Evolutionary conservation across 2,797 vertebrate genomes (phyloP).

Genomic region (Labeo calbasu): DNA sequence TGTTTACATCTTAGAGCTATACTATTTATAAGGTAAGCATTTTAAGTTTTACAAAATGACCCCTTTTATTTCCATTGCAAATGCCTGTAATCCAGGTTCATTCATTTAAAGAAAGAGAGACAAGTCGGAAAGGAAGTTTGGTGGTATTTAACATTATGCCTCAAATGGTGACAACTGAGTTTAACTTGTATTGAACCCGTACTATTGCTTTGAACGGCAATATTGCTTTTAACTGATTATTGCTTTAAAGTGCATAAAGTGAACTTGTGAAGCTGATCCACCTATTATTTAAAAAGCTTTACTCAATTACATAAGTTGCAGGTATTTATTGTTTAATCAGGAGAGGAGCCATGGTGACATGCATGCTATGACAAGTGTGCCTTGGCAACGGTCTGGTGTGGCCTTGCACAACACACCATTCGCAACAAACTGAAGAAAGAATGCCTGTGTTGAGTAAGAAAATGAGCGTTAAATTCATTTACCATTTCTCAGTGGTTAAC

Average conservation of each 20-base stretch:
- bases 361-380: slow-evolving; percentile 70
- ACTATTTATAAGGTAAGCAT: too few relatives aligned
- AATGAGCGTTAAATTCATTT: background rate
- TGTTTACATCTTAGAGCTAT: too few relatives aligned
- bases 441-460: slow-evolving; percentile 17
- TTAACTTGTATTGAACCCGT: background rate
- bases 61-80: background rate
- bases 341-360: slow-evolving; percentile 72
- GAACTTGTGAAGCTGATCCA: slow-evolving; percentile 58
- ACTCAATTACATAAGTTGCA: slow-evolving; percentile 69
- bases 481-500: background rate
- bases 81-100: background rate
- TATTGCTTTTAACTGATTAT: slow-evolving; percentile 24
- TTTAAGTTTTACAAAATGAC: too few relatives aligned
- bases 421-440: slow-evolving; percentile 37
- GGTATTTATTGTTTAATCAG: slow-evolving; percentile 75
- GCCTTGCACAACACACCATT: slow-evolving; percentile 56
- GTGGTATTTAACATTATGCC: background rate
- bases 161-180: background rate
- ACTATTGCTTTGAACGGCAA: background rate
- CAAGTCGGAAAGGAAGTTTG: background rate
- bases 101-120: background rate
- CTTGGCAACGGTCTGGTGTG: slow-evolving; percentile 55
- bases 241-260: slow-evolving; percentile 52
- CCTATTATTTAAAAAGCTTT: slow-evolving; percentile 69